Percentiles rank a stretch among this genome's conserved stretches.
Evolutionary conservation across 2,797 vertebrate genomes (phyloP).

Genomic region (Natrix natrix): DNA sequence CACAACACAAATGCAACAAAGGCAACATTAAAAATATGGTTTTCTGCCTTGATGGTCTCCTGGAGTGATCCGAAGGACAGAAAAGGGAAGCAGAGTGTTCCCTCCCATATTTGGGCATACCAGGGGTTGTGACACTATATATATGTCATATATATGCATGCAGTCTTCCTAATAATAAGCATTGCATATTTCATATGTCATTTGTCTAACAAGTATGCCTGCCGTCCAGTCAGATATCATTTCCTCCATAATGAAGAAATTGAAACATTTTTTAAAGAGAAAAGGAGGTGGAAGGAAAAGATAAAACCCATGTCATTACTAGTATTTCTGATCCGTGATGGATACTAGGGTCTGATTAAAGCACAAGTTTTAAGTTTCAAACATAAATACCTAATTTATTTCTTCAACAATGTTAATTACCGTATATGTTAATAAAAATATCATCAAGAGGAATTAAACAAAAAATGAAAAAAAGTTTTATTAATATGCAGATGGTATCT

Average conservation of each 20-base stretch:
- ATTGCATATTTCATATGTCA: neutral
- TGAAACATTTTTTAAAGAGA: neutral
- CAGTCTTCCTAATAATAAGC: neutral
- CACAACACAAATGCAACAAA: too few relatives aligned
- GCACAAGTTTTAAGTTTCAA: too few relatives aligned
- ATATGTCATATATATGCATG: neutral
- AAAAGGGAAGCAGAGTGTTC: too few relatives aligned
- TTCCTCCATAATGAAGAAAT: neutral
- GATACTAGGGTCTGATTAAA: neutral
- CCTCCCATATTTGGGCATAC: too few relatives aligned
- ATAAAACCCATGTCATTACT: neutral
- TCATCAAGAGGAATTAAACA: neutral
- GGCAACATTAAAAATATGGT: too few relatives aligned
- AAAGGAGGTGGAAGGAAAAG: neutral
- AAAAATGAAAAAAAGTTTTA: conserved; percentile 48
- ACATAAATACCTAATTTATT: neutral
- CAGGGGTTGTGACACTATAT: too few relatives aligned
- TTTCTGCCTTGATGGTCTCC: too few relatives aligned
- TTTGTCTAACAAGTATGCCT: neutral
- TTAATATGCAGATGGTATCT: conserved; percentile 33
- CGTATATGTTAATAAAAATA: conserved; percentile 20
- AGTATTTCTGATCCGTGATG: neutral
- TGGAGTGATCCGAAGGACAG: too few relatives aligned
- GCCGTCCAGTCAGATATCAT: neutral
- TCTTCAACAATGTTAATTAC: conserved; percentile 1